Conservation (phyloP, 2,113 vertebrate species). For the Columba livia region DNA sequence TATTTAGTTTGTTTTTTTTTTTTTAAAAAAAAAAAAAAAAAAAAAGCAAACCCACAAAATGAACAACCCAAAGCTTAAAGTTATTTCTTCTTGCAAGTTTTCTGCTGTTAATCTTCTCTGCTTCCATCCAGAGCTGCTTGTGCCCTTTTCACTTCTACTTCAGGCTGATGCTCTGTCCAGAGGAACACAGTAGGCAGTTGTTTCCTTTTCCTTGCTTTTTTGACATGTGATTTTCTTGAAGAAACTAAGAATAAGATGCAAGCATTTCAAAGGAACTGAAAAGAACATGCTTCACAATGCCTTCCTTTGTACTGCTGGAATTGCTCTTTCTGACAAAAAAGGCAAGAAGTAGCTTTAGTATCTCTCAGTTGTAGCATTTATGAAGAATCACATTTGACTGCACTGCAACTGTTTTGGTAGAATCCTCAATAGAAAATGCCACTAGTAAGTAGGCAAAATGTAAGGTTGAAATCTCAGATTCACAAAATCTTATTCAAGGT, state of each 20-base stretch:
- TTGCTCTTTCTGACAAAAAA: background rate
- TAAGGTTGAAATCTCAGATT: background rate
- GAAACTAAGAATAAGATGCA: background rate
- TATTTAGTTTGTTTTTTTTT: background rate
- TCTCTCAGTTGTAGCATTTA: background rate
- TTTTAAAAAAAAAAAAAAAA: background rate
- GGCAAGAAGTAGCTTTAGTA: background rate
- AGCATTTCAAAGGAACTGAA: background rate
- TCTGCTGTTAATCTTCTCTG: background rate
- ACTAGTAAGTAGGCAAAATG: background rate
- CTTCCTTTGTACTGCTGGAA: background rate
- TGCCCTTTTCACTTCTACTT: background rate
- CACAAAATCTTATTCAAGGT: background rate
- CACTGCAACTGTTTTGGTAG: background rate
- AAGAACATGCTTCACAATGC: background rate
- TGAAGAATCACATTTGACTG: background rate
- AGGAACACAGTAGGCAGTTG: background rate
- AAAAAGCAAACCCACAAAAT: background rate
- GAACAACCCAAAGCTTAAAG: background rate
- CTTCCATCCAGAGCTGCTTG: background rate
- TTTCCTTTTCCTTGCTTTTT: background rate
- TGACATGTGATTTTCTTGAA: background rate
- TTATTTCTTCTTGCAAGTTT: background rate
- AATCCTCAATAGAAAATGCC: background rate
- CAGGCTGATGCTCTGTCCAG: background rate